Conservation (phyloP, 2,888 invertebrate species). For the Esperia sulphurella region DNA sequence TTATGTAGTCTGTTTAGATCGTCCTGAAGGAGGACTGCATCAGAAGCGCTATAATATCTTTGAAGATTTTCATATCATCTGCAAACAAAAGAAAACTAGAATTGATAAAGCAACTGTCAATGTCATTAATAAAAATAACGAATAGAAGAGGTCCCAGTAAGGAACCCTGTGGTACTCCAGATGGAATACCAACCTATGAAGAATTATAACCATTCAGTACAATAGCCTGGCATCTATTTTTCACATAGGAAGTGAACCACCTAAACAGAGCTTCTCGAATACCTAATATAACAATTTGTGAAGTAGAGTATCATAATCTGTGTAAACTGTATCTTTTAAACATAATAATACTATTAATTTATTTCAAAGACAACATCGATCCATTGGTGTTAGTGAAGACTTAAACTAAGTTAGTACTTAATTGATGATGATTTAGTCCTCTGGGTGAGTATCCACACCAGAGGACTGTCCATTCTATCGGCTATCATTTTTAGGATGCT, state of each 20-base stretch:
- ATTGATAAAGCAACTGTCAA: too few relatives aligned
- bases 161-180: conserved; percentile 11
- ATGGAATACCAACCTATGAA: conserved; percentile 1
- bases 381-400: too few relatives aligned
- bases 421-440: too few relatives aligned
- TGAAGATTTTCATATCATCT: conserved; percentile 6
- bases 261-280: conserved; percentile 11
- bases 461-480: too few relatives aligned
- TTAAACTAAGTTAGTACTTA: too few relatives aligned
- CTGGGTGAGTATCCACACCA: too few relatives aligned
- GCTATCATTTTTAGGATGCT: too few relatives aligned
- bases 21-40: background rate
- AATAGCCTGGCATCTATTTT: conserved; percentile 8
- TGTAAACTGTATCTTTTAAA: conserved; percentile 7
- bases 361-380: too few relatives aligned
- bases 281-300: conserved; percentile 1
- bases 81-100: conserved; percentile 3
- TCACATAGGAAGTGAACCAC: conserved; percentile 11
- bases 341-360: too few relatives aligned
- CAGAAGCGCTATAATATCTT: background rate
- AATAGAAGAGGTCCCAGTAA: too few relatives aligned
- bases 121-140: too few relatives aligned
- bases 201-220: background rate
- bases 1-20: conserved; percentile 1
- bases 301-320: conserved; percentile 5